phyloP scores from a whole-genome alignment of 2,888 invertebrate genomes.

The Ashinkailepas kermadecensis region DNA sequence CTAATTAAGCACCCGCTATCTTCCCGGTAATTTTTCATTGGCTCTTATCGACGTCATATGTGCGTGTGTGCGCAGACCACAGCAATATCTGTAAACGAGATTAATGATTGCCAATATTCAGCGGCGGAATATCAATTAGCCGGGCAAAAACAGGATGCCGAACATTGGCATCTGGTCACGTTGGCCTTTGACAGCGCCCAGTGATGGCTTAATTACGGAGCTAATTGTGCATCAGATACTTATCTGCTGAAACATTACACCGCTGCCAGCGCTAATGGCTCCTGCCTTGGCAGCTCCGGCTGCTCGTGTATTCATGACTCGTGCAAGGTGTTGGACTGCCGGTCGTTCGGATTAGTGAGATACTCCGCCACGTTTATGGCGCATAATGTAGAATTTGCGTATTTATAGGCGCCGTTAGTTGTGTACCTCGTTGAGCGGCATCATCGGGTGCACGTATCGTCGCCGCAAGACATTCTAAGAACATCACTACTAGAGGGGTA shows the following conservation, averaged over 20 bases:
- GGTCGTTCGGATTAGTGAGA: too few relatives aligned
- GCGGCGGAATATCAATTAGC: background rate
- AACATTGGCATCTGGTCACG: background rate
- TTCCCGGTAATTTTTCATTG: constrained; percentile 17
- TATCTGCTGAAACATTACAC: background rate
- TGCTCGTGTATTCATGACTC: background rate
- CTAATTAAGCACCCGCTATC: background rate
- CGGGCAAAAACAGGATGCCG: background rate
- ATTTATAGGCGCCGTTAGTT: background rate
- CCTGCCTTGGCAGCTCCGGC: background rate
- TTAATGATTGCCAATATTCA: constrained; percentile 3
- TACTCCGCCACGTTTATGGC: background rate
- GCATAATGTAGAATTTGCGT: background rate
- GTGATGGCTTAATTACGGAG: background rate
- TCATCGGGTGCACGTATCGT: background rate
- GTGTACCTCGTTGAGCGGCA: background rate
- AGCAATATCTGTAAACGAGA: constrained; percentile 18
- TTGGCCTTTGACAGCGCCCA: background rate
- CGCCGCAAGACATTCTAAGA: background rate
- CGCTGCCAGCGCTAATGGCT: background rate
- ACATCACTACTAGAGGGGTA: too few relatives aligned
- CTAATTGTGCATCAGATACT: background rate
- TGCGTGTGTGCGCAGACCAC: background rate
- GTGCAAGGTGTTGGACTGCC: background rate
- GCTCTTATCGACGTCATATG: background rate